phyloP scores from a whole-genome alignment of 2,113 vertebrate genomes.

The Bufo bufo region DNA sequence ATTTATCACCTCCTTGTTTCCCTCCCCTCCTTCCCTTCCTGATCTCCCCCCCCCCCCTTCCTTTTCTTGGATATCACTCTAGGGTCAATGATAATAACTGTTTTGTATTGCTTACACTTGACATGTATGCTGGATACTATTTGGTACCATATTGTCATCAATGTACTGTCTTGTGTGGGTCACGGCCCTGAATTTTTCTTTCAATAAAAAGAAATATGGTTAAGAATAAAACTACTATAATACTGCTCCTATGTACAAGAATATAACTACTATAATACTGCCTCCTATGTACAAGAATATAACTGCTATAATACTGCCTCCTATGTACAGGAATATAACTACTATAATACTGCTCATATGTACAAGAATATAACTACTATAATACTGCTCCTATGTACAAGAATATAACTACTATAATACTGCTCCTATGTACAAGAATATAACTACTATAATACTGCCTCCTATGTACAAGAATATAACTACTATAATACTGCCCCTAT shows the following conservation, averaged over 20 bases:
- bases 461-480: not conserved
- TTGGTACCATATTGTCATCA: too few species aligned
- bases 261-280: constrained; percentile 1
- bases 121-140: too few species aligned
- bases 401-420: constrained; percentile 5
- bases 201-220: too few species aligned
- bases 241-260: not conserved
- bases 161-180: too few species aligned
- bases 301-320: constrained; percentile 9
- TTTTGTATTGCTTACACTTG: too few species aligned
- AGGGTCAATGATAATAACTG: too few species aligned
- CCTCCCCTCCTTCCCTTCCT: too few species aligned
- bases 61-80: too few species aligned
- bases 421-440: not conserved
- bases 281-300: not conserved
- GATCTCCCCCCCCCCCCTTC: too few species aligned
- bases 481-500: not conserved
- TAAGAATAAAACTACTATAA: not conserved
- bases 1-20: too few species aligned
- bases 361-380: constrained; percentile 2
- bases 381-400: constrained; percentile 5
- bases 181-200: too few species aligned
- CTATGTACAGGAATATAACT: not conserved
- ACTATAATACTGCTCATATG: constrained; percentile 9
- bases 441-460: not conserved